phyloP scores from a whole-genome alignment of 2,888 invertebrate species.

The Capitulum mitella region DNA sequence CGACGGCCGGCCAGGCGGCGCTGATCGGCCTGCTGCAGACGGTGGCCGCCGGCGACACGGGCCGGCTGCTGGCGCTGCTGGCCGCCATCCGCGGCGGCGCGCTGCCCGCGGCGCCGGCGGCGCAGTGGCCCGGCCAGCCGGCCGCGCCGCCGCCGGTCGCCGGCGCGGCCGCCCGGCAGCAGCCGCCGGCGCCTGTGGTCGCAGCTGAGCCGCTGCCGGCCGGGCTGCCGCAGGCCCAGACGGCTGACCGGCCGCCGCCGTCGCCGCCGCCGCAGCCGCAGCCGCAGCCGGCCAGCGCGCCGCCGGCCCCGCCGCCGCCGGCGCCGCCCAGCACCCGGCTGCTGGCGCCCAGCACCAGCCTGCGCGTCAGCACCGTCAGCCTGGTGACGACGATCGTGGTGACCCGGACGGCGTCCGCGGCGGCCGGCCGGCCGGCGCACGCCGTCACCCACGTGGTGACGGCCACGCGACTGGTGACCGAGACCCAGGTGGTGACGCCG shows the following conservation, averaged over 20 bases:
- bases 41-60: neutral
- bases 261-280: too few relatives aligned
- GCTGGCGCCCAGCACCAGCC: neutral
- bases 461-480: neutral
- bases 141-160: too few relatives aligned
- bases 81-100: neutral
- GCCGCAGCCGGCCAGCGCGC: neutral
- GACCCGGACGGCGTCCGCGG: neutral
- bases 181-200: neutral
- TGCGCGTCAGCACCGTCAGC: neutral
- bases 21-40: constrained; percentile 16
- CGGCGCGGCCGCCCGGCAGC: neutral
- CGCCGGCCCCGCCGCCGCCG: neutral
- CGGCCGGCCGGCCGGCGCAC: neutral
- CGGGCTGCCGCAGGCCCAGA: neutral
- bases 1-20: constrained; percentile 17
- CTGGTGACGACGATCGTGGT: neutral
- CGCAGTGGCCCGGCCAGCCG: neutral
- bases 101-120: neutral
- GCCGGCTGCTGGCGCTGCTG: neutral
- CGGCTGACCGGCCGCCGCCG: neutral
- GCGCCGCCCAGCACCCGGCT: neutral
- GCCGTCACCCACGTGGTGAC: constrained; percentile 10
- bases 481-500: neutral
- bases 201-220: neutral